Percentiles rank a stretch among this genome's conserved stretches.
Evolutionary conservation across 1,140 invertebrate genomes (phyloP).

Genomic region (Pseudoatta argentina): DNA sequence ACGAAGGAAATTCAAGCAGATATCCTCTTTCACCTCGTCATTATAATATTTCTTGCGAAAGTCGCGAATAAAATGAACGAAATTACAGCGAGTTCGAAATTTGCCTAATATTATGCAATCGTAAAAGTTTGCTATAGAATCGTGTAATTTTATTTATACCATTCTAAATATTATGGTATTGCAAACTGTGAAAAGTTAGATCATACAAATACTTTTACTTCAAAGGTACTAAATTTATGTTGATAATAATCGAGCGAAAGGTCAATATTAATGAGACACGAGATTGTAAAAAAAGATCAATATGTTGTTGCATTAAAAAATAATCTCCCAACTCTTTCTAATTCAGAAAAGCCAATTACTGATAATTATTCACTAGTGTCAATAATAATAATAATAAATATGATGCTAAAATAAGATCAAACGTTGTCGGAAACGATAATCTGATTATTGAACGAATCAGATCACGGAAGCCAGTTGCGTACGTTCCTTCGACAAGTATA

Average conservation of each 20-base stretch:
- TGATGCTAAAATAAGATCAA: background rate
- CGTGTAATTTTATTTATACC: background rate
- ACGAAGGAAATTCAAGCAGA: background rate
- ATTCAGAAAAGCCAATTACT: background rate
- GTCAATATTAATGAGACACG: background rate
- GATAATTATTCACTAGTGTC: background rate
- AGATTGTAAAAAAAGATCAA: background rate
- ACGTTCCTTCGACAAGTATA: conserved; percentile 72
- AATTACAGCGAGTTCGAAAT: background rate
- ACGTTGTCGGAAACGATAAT: background rate
- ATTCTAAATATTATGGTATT: background rate
- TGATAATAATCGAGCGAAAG: background rate
- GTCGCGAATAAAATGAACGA: background rate
- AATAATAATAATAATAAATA: conserved; percentile 16
- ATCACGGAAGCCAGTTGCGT: conserved; percentile 58
- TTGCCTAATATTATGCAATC: conserved; percentile 24
- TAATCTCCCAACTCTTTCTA: background rate
- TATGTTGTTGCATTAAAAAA: background rate
- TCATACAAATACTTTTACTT: background rate
- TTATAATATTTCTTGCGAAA: background rate
- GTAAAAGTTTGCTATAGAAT: background rate
- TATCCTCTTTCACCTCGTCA: background rate
- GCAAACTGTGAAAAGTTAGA: background rate
- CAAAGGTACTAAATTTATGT: background rate
- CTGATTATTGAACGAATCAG: background rate